A percentile compares a stretch with the other conserved stretches of the same genome.
Evolutionary conservation across 2,797 vertebrate genomes (phyloP).

Genomic region (Hylomyscus alleni): DNA sequence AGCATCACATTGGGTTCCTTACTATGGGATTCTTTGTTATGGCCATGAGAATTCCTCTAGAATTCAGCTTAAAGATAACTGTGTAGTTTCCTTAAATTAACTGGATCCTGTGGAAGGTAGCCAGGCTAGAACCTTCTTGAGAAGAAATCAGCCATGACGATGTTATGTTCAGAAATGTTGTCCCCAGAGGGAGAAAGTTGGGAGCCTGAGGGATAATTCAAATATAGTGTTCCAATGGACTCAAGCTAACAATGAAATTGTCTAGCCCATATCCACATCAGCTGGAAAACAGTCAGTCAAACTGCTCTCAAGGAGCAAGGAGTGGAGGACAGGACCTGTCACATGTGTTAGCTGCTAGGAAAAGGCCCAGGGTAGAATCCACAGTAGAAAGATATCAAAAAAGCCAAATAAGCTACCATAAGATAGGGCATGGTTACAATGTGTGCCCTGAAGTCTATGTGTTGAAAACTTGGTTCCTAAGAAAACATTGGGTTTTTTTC

Average conservation of each 20-base stretch:
- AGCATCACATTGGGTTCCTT: neutral
- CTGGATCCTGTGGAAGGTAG: neutral
- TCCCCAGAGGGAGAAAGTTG: neutral
- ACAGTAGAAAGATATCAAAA: neutral
- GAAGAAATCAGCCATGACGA: neutral
- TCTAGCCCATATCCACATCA: neutral
- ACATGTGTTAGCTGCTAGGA: neutral
- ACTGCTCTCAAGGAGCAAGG: neutral
- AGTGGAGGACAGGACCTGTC: rapidly evolving
- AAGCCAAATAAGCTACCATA: neutral
- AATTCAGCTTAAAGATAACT: neutral
- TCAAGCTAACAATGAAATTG: neutral
- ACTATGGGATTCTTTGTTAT: neutral
- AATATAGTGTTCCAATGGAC: neutral
- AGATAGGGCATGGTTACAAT: neutral
- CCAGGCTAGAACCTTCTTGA: neutral
- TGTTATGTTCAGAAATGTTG: neutral
- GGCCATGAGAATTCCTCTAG: neutral
- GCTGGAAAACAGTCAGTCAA: neutral
- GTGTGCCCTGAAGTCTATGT: neutral
- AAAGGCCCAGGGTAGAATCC: neutral
- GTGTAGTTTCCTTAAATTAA: neutral
- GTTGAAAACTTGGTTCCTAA: neutral
- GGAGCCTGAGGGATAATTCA: neutral
- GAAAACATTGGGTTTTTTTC: neutral